Base-by-base conservation (phyloP, 2,113 vertebrate species). In the Stegastes partitus region DNA sequence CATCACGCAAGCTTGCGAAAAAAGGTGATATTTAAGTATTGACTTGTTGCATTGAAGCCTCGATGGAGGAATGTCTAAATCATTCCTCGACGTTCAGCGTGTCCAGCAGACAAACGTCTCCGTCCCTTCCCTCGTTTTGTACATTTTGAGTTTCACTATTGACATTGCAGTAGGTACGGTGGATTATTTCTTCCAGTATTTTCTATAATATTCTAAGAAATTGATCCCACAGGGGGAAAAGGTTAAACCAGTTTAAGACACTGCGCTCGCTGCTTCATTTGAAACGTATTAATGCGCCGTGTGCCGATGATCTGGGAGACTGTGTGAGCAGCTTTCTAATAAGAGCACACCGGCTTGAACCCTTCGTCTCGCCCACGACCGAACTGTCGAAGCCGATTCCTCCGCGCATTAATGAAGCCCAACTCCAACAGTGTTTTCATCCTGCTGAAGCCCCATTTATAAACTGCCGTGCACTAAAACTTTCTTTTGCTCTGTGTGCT, bases 11-110 rank as follows among this genome's bases (percentile, higher is more conserved):
- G 51, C 76, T 49, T 76, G 61, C 77, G 55, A 57, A 69, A 45
- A 79, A 79, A 66, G 28, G 65, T 71, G 62, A 68, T 82, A 56
- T 84, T 67, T 47, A 34, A 37, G 47, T 44, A 86, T 86, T 23
- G 72, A 81, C 63, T 54, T 25, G 1, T 3, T 49, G n/a, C 15
- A 11, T 18, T 53, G 73, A 76, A 51, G 11, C 44, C 37, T 23
- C 22, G 1, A 21, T 22, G 21, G 53, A 75, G 58, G 26, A 79
- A 82, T 57, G 59, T 58, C 69, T 21, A 11, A 70, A 68, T 75
- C 67, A n/a, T 26, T 65, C 16, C 51, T 34, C 34, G 73, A 68
- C 81, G 68, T 3, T 0, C 70, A 58, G 54, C 44, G 4, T 62
- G 11, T 56, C 49, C 22, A 53, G 18, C 11, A 34, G 55, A 62